These are phyloP conservation scores for Pangasianodon gigas DNA, from an alignment of 2,113 vertebrate genomes.

Conservation along the genomic window DNA sequence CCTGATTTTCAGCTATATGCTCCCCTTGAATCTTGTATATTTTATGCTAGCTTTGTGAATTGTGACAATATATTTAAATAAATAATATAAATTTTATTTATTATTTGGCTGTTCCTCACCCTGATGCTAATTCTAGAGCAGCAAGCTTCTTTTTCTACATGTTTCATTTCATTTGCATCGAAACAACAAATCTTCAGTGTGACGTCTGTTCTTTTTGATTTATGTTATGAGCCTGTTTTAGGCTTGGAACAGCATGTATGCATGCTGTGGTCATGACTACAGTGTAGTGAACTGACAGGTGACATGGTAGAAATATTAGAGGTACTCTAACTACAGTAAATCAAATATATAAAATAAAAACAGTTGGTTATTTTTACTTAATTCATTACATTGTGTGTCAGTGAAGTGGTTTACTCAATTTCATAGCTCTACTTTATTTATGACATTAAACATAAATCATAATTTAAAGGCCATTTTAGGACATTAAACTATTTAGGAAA, in stretches of 20 bases:
- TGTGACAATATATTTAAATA: background rate
- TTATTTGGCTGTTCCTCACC: background rate
- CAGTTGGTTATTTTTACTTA: too few relatives aligned
- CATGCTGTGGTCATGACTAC: background rate
- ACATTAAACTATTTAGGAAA: background rate
- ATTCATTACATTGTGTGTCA: too few relatives aligned
- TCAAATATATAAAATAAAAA: too few relatives aligned
- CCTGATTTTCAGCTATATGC: too few relatives aligned
- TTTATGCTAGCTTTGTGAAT: background rate
- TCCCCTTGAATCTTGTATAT: background rate
- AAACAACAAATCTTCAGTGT: background rate
- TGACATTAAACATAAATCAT: background rate
- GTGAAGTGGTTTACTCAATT: too few relatives aligned
- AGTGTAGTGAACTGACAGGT: background rate
- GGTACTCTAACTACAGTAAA: too few relatives aligned
- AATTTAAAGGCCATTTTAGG: background rate
- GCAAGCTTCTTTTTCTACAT: background rate
- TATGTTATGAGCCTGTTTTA: background rate
- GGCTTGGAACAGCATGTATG: background rate
- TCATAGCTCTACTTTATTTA: too few relatives aligned
- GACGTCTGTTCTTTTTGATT: background rate
- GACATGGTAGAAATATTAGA: background rate
- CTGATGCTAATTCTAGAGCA: too few relatives aligned
- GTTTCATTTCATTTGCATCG: background rate
- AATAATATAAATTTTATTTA: background rate